These are phyloP conservation scores for Psittacula derbiana DNA, from an alignment of 2,797 vertebrate species.

Conservation along the genomic window DNA sequence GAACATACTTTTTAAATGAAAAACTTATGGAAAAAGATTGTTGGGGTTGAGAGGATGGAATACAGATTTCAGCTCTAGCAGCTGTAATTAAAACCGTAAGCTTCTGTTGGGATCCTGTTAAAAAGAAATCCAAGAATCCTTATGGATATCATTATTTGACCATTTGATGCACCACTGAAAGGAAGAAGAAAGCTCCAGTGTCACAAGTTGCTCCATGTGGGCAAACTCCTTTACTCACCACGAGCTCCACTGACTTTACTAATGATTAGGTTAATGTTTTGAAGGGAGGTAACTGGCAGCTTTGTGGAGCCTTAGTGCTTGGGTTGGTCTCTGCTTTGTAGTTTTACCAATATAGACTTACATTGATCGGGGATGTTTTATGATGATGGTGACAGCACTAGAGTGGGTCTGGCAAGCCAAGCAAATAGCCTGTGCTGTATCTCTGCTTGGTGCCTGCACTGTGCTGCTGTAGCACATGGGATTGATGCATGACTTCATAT, in stretches of 20 bases:
- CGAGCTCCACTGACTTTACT: neutral
- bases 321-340: neutral
- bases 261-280: neutral
- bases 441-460: rapidly evolving
- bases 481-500: rapidly evolving
- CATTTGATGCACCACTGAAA: neutral
- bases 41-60: conserved; percentile 3
- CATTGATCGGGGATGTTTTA: rapidly evolving
- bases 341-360: neutral
- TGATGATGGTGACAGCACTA: too few species aligned
- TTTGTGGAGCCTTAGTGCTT: neutral
- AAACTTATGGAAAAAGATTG: conserved; percentile 34
- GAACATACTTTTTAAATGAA: conserved; percentile 41
- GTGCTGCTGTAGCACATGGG: rapidly evolving
- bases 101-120: neutral
- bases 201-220: neutral
- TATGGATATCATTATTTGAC: neutral
- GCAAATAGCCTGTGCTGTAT: rapidly evolving
- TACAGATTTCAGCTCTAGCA: conserved; percentile 32
- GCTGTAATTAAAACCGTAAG: neutral
- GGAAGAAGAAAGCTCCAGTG: neutral
- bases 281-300: neutral
- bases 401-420: neutral
- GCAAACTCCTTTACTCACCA: neutral
- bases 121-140: neutral